Percentiles rank a stretch among this genome's conserved stretches.
These are phyloP conservation scores for Pungitius pungitius DNA, from an alignment of 2,113 vertebrate genomes.

Conservation along the genomic window DNA sequence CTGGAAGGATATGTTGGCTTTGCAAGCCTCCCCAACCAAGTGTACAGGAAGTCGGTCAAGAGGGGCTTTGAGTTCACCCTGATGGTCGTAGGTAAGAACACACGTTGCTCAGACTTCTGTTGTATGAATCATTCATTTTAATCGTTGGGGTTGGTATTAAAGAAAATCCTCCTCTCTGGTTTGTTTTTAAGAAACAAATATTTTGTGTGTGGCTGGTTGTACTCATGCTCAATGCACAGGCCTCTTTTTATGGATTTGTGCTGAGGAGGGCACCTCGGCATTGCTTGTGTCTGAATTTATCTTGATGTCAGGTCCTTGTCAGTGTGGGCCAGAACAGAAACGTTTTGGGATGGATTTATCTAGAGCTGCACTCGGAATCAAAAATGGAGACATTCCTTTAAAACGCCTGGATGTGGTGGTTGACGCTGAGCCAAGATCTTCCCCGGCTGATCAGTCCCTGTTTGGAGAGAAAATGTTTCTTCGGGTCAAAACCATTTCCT, in stretches of 20 bases:
- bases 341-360: constrained; percentile 51
- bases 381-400: constrained; percentile 53
- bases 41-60: constrained; percentile 99
- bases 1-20: constrained; percentile 99
- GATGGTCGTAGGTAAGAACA: constrained; percentile 97
- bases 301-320: constrained; percentile 25
- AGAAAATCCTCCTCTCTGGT: constrained; percentile 39
- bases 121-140: constrained; percentile 64
- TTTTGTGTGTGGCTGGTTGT: constrained; percentile 9
- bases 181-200: constrained; percentile 30
- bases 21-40: constrained; percentile 99
- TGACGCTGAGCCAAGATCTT: constrained; percentile 64
- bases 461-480: constrained; percentile 73
- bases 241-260: constrained; percentile 34
- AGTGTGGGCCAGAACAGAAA: constrained; percentile 35
- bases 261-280: constrained; percentile 4
- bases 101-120: constrained; percentile 54
- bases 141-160: constrained; percentile 44
- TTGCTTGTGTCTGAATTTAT: constrained; percentile 17
- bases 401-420: constrained; percentile 65
- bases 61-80: constrained; percentile 99
- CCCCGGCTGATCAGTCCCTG: constrained; percentile 61
- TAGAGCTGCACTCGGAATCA: constrained; percentile 32
- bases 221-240: constrained; percentile 37
- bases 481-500: constrained; percentile 77